Conservation (phyloP, 2,113 vertebrate species). For the Anoplopoma fimbria region DNA sequence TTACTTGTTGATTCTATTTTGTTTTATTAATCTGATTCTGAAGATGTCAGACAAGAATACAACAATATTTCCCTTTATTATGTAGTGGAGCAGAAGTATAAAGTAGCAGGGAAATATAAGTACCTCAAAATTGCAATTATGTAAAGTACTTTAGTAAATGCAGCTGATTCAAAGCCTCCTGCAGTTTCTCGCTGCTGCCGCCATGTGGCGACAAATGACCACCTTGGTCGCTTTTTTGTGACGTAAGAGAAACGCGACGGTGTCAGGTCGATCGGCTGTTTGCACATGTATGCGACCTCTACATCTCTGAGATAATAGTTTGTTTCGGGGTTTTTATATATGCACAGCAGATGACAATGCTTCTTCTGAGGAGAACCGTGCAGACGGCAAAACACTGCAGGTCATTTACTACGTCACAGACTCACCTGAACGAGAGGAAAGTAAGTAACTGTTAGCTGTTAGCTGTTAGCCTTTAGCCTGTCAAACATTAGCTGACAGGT, state of each 20-base stretch:
- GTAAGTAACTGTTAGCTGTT: constrained; percentile 63
- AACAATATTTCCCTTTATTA: not conserved
- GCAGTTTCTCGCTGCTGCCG: not conserved
- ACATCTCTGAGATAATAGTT: not conserved
- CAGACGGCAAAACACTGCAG: constrained; percentile 60
- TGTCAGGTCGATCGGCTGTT: not conserved
- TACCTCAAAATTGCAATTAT: not conserved
- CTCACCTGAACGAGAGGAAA: constrained; percentile 71
- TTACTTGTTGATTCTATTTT: not conserved
- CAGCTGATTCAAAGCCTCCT: not conserved
- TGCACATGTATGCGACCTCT: constrained; percentile 60
- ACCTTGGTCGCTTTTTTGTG: constrained; percentile 35
- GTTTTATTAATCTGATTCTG: not conserved
- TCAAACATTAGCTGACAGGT: not conserved
- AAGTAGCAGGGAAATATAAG: not conserved
- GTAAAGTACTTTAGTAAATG: not conserved
- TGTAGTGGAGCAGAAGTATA: not conserved
- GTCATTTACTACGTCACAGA: constrained; percentile 69
- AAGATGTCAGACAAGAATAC: not conserved
- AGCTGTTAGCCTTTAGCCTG: not conserved
- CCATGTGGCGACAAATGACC: constrained; percentile 30
- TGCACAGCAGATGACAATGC: constrained; percentile 66
- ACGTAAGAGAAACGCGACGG: constrained; percentile 54
- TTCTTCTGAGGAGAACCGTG: constrained; percentile 64
- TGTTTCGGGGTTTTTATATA: not conserved